Evolutionary conservation across 2,113 vertebrate genomes (phyloP).

Genomic region (Smithornis capensis): DNA sequence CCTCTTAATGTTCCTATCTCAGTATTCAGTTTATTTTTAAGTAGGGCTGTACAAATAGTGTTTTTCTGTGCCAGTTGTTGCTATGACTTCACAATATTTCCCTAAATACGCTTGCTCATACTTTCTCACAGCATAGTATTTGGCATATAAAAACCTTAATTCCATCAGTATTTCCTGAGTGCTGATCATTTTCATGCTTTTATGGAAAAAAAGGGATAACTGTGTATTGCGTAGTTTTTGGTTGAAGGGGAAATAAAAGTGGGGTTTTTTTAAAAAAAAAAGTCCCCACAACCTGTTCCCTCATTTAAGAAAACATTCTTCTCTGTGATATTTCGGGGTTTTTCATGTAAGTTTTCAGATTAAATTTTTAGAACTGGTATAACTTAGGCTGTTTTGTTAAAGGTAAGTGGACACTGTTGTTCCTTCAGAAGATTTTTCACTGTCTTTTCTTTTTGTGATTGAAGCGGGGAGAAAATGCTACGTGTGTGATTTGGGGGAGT

Average conservation of each 20-base stretch:
- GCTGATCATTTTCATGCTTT: not conserved
- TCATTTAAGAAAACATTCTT: not conserved
- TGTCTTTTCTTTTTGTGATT: not conserved
- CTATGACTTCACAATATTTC: conserved; percentile 78
- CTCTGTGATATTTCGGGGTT: not conserved
- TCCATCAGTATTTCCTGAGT: conserved; percentile 44
- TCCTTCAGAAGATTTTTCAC: not conserved
- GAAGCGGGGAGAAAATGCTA: not conserved
- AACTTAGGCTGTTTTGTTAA: not conserved
- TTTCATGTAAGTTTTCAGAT: not conserved
- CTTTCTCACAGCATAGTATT: conserved; percentile 62
- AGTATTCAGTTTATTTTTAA: conserved; percentile 75
- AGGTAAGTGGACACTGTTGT: not conserved
- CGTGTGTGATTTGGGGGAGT: not conserved
- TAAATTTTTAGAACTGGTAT: not conserved
- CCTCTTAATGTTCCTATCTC: conserved; percentile 64
- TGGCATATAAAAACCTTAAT: not conserved
- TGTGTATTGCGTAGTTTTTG: not conserved
- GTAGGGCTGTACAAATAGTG: conserved; percentile 49
- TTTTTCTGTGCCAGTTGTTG: conserved; percentile 68
- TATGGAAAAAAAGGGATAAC: conserved; percentile 7
- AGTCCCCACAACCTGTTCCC: not conserved
- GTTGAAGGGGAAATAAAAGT: not conserved
- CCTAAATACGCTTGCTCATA: conserved; percentile 69
- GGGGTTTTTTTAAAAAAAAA: not conserved